Base-by-base conservation (phyloP, 1,140 invertebrate species). In the Heliconius nattereri region DNA sequence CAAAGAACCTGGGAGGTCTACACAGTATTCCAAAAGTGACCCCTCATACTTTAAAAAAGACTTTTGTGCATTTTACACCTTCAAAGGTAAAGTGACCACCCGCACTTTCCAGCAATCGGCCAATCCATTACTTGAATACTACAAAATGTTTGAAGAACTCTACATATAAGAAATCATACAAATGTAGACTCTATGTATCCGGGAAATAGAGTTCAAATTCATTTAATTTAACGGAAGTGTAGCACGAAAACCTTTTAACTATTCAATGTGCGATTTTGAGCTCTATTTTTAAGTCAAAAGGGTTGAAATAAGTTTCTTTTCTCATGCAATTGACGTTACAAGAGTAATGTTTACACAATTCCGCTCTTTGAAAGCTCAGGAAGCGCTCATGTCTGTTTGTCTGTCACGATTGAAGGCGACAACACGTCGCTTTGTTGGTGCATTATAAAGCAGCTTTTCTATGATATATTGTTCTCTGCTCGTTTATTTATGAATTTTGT, bases 101-200 rank as follows among this genome's bases (percentile, higher is more conserved):
- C 89, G 88, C 86, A 85, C 85, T 87, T 82, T 76, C 78, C 82
- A 84, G 88, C 89, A 87, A 89, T 86, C 89, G 83, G 81, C 86
- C 89, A 91, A 91, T 91, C 89, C 90, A 91, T 91, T 91, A 90
- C 90, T 83, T 83, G 84, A 80, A 83, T 81, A 81, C 82, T 84
- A 82, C 77, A 78, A 81, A 82, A 79, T 83, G 81, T 84, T 81
- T 80, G 78, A 78, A 80, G 75, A 76, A 84, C 78, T 76, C 71
- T 76, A 66, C 29, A 76, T 76, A 57, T 3, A 70, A 26, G 0
- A 2, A 16, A 16, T 66, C 3, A 8, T 13, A 71, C 81, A 87
- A 83, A 82, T 79, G 78, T 54, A 57, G 75, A 83, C 81, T 80
- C 75, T 82, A 70, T 57, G 0, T 9, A 3, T 3, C 1, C 11